These are phyloP conservation scores for Ictalurus punctatus DNA, from an alignment of 2,113 vertebrate species.

Conservation along the genomic window DNA sequence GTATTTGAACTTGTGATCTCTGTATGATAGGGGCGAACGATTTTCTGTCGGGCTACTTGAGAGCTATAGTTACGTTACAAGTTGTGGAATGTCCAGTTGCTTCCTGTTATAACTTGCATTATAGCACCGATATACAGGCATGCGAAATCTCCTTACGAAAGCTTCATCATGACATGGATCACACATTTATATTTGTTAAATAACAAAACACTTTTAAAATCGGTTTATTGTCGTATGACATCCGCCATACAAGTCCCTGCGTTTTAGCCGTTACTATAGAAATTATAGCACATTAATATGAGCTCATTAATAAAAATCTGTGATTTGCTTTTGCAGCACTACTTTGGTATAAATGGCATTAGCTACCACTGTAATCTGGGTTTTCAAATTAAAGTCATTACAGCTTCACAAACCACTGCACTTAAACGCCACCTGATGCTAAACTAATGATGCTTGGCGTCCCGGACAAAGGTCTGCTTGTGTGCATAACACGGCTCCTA, in stretches of 20 bases:
- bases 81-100: background rate
- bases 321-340: background rate
- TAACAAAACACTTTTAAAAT: background rate
- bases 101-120: background rate
- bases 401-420: constrained; percentile 31
- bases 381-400: constrained; percentile 9
- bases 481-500: constrained; percentile 29
- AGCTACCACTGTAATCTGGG: background rate
- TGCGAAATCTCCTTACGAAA: background rate
- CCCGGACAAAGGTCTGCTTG: constrained; percentile 33
- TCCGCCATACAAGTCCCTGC: background rate
- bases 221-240: background rate
- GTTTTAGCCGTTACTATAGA: background rate
- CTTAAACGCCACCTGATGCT: constrained; percentile 39
- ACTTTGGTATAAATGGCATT: background rate
- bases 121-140: background rate
- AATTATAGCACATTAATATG: background rate
- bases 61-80: background rate
- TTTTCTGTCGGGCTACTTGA: background rate
- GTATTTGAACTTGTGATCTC: background rate
- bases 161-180: background rate
- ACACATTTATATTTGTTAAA: background rate
- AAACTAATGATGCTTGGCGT: constrained; percentile 25
- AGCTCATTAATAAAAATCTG: background rate
- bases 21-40: background rate